Evolutionary conservation across 2,113 vertebrate genomes (phyloP), one percentile per base, ranked within the genome.

Genomic region (Platycercus adscitus): DNA sequence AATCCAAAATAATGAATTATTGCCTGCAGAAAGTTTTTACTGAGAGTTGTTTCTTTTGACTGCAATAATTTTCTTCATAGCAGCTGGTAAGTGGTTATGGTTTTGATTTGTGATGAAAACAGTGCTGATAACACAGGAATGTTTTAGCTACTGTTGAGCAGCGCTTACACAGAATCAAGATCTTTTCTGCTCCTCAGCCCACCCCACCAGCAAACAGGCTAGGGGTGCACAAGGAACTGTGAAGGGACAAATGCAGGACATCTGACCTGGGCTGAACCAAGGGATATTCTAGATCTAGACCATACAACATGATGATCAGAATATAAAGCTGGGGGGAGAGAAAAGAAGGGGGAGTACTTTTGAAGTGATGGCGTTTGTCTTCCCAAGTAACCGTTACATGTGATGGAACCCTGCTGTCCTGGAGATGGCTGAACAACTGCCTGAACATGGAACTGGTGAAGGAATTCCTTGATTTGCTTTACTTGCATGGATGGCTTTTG

Each of bases 351-450:
- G 2, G 2, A 49, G 14, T 16, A 52, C 4, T 1, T 63, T 72
- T 6, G 3, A 26, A 68, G 11, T 0, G 7, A 46, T 63, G 9
- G 13, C 1, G 0, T 44, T 91, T 88, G 6, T 63, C 23, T 88
- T 16, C 31, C 4, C 15, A 13, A 39, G 7, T 35, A n/a, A 39
- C 12, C 0, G 0, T 11, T 8, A 43, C 0, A 1, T 1, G 0
- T 39, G 20, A 46, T 7, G 11, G 26, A 55, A 28, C 24, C 6
- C 56, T 41, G 14, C 24, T 70, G 1, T 71, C 46, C 56, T n/a
- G 33, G 25, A 11, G 9, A 37, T 28, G 11, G 33, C 25, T 46
- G 35, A 61, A 61, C 11, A 44, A 11, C 3, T 50, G 14, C 43
- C 23, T 35, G 17, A 7, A 1, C 0, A 3, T 14, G 17, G 19